Conservation (phyloP, 1,140 invertebrate genomes). For the Brachionus paranguensis region DNA sequence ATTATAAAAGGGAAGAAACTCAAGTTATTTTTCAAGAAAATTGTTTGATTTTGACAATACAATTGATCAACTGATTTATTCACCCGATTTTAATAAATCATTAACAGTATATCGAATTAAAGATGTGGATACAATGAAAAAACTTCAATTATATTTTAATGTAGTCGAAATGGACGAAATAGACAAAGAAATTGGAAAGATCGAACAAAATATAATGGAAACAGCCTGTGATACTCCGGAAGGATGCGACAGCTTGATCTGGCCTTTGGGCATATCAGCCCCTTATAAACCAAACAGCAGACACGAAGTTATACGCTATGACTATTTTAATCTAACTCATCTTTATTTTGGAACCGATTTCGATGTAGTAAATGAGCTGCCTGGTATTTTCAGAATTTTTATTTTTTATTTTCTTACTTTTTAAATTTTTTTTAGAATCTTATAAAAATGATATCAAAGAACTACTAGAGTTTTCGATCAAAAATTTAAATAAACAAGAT, state of each 20-base stretch:
- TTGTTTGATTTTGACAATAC: slow-evolving; percentile 36
- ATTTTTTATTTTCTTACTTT: not conserved
- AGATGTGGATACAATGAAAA: slow-evolving; percentile 17
- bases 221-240: slow-evolving; percentile 53
- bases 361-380: slow-evolving; percentile 49
- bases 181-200: slow-evolving; percentile 45
- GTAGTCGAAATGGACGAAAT: slow-evolving; percentile 55
- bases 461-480: slow-evolving; percentile 61
- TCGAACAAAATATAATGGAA: slow-evolving; percentile 51
- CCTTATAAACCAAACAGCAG: slow-evolving; percentile 65
- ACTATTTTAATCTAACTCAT: slow-evolving; percentile 75
- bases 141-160: slow-evolving; percentile 56
- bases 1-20: not conserved
- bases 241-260: slow-evolving; percentile 55
- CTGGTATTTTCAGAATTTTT: slow-evolving; percentile 43
- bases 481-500: slow-evolving; percentile 61
- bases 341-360: slow-evolving; percentile 58
- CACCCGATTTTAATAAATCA: slow-evolving; percentile 38
- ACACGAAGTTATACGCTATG: slow-evolving; percentile 78
- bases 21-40: not conserved
- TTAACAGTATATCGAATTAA: slow-evolving; percentile 40
- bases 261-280: slow-evolving; percentile 72
- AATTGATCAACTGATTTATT: slow-evolving; percentile 40
- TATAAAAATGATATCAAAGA: slow-evolving; percentile 66
- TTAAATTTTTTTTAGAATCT: slow-evolving; percentile 52